Percentiles rank a stretch among this genome's conserved stretches.
These are phyloP conservation scores for Rallus limicola DNA, from an alignment of 2,113 vertebrate species.

Conservation along the genomic window DNA sequence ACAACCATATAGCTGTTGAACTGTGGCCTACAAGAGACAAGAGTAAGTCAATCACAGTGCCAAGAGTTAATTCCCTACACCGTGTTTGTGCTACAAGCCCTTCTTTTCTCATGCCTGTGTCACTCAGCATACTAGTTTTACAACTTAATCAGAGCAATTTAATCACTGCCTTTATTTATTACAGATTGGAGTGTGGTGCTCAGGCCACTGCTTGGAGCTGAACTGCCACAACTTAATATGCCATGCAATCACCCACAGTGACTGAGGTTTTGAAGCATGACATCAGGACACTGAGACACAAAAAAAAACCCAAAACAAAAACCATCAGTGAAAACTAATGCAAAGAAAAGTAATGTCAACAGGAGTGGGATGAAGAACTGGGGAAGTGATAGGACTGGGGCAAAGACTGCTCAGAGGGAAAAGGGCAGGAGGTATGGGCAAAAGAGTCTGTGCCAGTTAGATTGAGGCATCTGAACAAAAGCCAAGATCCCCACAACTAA, in stretches of 20 bases:
- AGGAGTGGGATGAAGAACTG: neutral
- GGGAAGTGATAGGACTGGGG: neutral
- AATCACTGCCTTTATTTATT: neutral
- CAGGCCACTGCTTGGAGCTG: no score
- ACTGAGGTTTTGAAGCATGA: neutral
- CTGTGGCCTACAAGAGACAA: neutral
- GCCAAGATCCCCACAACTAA: constrained; percentile 1
- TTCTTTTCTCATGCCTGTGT: neutral
- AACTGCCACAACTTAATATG: neutral
- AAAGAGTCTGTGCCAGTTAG: neutral
- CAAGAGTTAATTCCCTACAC: neutral
- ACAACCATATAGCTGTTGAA: neutral
- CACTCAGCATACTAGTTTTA: neutral
- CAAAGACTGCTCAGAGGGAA: neutral
- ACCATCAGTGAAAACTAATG: neutral
- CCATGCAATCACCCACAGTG: neutral
- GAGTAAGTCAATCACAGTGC: neutral
- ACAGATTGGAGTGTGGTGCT: neutral
- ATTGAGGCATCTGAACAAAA: neutral
- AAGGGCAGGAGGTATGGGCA: neutral
- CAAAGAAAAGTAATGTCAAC: neutral
- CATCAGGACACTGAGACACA: neutral
- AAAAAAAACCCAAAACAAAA: neutral
- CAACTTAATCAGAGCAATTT: neutral
- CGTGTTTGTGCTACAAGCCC: neutral